Evolutionary conservation across 2,113 vertebrate species (phyloP).

Genomic region (Python bivittatus): DNA sequence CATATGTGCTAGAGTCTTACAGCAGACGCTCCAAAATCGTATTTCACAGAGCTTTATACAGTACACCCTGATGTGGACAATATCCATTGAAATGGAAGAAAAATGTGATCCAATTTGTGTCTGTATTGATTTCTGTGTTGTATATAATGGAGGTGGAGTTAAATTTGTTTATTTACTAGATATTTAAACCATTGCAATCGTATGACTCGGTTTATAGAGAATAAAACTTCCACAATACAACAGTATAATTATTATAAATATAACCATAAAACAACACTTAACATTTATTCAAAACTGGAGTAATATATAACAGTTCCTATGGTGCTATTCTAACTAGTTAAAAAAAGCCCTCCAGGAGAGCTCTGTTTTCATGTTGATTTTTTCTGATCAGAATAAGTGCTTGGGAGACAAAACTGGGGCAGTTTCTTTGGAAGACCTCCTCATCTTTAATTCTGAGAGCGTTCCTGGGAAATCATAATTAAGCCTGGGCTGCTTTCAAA

Average conservation of each 20-base stretch:
- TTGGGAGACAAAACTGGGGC: neutral
- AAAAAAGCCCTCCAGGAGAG: neutral
- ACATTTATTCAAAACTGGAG: neutral
- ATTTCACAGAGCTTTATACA: neutral
- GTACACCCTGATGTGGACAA: neutral
- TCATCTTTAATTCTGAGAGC: fast-evolving
- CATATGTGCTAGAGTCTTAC: neutral
- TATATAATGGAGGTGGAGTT: neutral
- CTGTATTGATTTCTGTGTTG: neutral
- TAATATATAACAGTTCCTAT: neutral
- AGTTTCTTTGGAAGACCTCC: neutral
- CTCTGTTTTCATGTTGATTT: neutral
- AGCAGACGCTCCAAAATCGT: neutral
- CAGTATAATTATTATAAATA: neutral
- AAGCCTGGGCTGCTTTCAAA: neutral
- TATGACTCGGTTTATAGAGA: neutral
- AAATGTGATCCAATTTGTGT: neutral
- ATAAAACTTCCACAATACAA: neutral
- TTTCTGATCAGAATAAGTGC: neutral
- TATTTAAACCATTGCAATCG: neutral
- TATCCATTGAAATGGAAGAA: neutral
- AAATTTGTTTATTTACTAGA: neutral
- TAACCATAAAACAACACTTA: neutral
- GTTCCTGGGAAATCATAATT: neutral
- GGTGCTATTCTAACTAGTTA: neutral